Evolutionary conservation across 2,113 vertebrate genomes (phyloP).

Genomic region (Carassius gibelio): DNA sequence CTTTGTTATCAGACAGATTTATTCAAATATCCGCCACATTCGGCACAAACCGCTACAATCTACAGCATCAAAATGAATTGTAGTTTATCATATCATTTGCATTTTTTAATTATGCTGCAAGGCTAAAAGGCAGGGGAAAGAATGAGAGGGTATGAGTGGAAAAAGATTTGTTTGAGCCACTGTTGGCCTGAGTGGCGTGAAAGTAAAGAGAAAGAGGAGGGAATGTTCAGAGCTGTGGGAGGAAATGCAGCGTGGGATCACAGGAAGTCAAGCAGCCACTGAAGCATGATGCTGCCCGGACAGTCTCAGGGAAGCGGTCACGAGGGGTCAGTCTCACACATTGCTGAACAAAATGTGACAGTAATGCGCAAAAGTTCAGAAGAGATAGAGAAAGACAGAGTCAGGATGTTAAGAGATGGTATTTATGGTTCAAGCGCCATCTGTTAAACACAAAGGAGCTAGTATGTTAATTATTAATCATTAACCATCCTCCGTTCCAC

Average conservation of each 20-base stretch:
- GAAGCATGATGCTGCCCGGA: slow-evolving; percentile 14
- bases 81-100: slow-evolving; percentile 66
- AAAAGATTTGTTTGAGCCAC: slow-evolving; percentile 20
- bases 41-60: slow-evolving; percentile 53
- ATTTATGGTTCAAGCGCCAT: slow-evolving; percentile 24
- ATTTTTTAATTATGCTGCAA: slow-evolving; percentile 70
- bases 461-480: slow-evolving; percentile 22
- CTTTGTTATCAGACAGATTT: slow-evolving; percentile 64
- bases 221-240: slow-evolving; percentile 15
- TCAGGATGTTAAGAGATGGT: slow-evolving; percentile 9
- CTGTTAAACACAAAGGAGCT: slow-evolving; percentile 32
- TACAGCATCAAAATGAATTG: slow-evolving; percentile 47
- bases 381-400: slow-evolving; percentile 2
- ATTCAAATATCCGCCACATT: slow-evolving; percentile 52
- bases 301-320: slow-evolving; percentile 14
- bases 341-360: slow-evolving; percentile 13
- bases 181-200: slow-evolving; percentile 10
- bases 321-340: slow-evolving; percentile 9
- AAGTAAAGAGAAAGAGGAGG: slow-evolving; percentile 15
- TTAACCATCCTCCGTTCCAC: slow-evolving; percentile 2
- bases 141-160: slow-evolving; percentile 23
- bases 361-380: slow-evolving; percentile 38
- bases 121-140: slow-evolving; percentile 29
- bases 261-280: slow-evolving; percentile 7
- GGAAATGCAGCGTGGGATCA: slow-evolving; percentile 7